Conservation (phyloP, 2,888 invertebrate species). For the Sphaerophoria taeniata region DNA sequence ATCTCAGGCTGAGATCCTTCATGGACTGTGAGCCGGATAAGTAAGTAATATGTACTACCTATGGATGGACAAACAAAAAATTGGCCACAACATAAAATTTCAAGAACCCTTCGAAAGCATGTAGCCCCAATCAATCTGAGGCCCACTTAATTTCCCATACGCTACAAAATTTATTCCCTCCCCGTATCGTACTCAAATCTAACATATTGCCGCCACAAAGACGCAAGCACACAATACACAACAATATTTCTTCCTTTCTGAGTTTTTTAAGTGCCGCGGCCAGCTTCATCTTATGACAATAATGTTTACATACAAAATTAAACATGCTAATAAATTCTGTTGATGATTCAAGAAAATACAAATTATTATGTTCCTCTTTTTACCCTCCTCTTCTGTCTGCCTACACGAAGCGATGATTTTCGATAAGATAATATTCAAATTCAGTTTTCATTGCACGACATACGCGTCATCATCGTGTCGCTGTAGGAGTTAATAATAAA, state of each 20-base stretch:
- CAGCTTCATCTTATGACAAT: conserved; percentile 28
- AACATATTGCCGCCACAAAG: neutral
- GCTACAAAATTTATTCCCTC: neutral
- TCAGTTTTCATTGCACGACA: conserved; percentile 57
- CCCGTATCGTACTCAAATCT: neutral
- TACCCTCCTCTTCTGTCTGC: neutral
- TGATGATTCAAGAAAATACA: conserved; percentile 64
- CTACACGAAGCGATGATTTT: neutral
- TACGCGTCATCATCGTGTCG: conserved; percentile 35
- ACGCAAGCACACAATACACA: neutral
- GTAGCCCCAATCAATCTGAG: too few species aligned
- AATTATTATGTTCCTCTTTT: neutral
- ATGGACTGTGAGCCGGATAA: too few species aligned
- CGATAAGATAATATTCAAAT: conserved; percentile 55
- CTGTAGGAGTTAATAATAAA: conserved; percentile 8
- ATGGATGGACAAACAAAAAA: too few species aligned
- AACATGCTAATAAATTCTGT: conserved; percentile 69
- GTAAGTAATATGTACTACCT: too few species aligned
- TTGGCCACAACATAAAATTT: too few species aligned
- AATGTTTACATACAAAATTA: conserved; percentile 71
- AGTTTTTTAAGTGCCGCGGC: conserved; percentile 2
- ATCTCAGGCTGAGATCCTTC: too few species aligned
- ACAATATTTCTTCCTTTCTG: neutral
- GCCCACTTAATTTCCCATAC: too few species aligned
- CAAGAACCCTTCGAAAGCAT: too few species aligned